Evolutionary conservation across 2,113 vertebrate genomes (phyloP).

Genomic region (Ciconia stormi): DNA sequence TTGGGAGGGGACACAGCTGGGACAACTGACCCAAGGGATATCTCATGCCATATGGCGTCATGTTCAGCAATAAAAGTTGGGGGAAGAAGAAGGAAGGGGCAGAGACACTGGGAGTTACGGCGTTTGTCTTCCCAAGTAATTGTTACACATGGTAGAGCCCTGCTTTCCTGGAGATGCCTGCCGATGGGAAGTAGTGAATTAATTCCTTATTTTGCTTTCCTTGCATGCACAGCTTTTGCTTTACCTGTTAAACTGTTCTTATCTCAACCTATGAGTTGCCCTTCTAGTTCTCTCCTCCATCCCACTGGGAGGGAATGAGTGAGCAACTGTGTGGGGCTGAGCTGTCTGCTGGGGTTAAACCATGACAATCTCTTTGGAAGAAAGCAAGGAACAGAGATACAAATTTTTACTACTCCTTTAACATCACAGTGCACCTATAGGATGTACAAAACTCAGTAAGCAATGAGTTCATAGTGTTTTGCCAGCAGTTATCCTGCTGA

Average conservation of each 20-base stretch:
- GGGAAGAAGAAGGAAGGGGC: not conserved
- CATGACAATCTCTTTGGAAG: not conserved
- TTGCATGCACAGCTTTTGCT: not conserved
- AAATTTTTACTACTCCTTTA: not conserved
- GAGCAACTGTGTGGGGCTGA: not conserved
- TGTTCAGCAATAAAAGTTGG: not conserved
- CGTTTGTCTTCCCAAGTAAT: not conserved
- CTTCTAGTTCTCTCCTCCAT: not conserved
- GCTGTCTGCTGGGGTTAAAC: not conserved
- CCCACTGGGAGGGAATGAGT: fast-evolving
- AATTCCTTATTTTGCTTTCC: not conserved
- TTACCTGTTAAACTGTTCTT: not conserved
- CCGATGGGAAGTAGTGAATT: fast-evolving
- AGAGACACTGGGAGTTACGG: fast-evolving
- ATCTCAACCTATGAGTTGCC: not conserved
- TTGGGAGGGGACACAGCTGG: not conserved
- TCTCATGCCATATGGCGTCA: fast-evolving
- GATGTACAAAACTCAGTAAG: not conserved
- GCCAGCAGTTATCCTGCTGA: not conserved
- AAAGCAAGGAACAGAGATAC: not conserved
- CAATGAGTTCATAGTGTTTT: not conserved
- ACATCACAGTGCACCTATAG: not conserved
- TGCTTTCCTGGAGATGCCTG: not conserved
- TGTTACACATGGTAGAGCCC: fast-evolving
- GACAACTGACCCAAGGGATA: not conserved